Percentiles rank a stretch among this genome's conserved stretches.
phyloP scores from a whole-genome alignment of 2,888 invertebrate species.

The Clusia tigrina region DNA sequence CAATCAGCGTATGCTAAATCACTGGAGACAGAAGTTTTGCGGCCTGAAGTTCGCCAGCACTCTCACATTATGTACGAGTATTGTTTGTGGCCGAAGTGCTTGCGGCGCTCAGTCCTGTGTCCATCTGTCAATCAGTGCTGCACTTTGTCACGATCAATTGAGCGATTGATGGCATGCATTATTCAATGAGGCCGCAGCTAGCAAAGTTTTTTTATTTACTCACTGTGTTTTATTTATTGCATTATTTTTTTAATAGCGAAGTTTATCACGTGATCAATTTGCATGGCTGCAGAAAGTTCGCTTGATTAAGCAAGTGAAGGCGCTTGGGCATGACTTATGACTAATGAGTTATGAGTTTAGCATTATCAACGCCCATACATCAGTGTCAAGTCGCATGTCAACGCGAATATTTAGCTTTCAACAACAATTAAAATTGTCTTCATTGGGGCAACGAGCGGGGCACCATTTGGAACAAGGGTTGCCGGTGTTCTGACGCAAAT shows the following conservation, averaged over 20 bases:
- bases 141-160: conserved; percentile 10
- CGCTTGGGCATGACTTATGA: background rate
- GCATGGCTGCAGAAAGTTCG: background rate
- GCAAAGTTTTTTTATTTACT: no score
- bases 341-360: background rate
- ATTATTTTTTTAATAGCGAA: no score
- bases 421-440: background rate
- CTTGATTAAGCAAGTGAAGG: background rate
- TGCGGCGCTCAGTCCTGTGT: background rate
- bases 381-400: background rate
- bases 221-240: no score
- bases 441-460: background rate
- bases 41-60: background rate
- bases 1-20: background rate
- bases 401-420: background rate
- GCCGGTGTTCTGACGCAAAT: background rate
- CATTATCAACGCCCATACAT: background rate
- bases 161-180: conserved; percentile 2
- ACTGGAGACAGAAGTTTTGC: background rate
- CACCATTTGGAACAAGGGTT: background rate
- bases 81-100: background rate
- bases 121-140: conserved; percentile 6
- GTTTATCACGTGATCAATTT: background rate
- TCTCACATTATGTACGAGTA: background rate
- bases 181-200: no score